Conservation (phyloP, 2,797 vertebrate genomes). For the Oryzias sinensis region DNA sequence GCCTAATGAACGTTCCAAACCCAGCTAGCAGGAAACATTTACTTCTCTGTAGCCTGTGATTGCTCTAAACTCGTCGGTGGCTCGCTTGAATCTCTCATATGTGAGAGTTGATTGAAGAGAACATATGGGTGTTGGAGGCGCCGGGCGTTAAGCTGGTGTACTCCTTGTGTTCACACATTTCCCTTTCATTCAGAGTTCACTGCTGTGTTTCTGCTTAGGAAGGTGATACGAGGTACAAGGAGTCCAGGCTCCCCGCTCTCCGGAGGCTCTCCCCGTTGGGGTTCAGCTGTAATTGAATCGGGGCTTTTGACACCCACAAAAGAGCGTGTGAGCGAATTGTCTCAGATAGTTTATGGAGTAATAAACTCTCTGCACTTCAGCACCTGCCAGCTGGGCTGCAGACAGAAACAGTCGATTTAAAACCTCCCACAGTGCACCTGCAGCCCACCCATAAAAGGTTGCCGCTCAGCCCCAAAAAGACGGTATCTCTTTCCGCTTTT, state of each 20-base stretch:
- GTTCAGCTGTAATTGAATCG: slow-evolving; percentile 60
- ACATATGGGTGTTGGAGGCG: slow-evolving; percentile 21
- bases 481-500: neutral
- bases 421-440: slow-evolving; percentile 62
- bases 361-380: slow-evolving; percentile 65
- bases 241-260: slow-evolving; percentile 38
- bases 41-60: slow-evolving; percentile 60
- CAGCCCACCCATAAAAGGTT: slow-evolving; percentile 53
- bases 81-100: slow-evolving; percentile 12
- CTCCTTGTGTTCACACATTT: slow-evolving; percentile 16
- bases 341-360: slow-evolving; percentile 68
- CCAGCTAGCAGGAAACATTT: slow-evolving; percentile 53
- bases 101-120: slow-evolving; percentile 40
- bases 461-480: slow-evolving; percentile 16
- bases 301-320: slow-evolving; percentile 50
- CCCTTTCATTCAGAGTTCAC: slow-evolving; percentile 29
- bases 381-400: slow-evolving; percentile 72
- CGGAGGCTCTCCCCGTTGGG: slow-evolving; percentile 34
- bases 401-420: slow-evolving; percentile 62
- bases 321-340: slow-evolving; percentile 61
- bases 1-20: slow-evolving; percentile 74
- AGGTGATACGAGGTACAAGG: slow-evolving; percentile 57
- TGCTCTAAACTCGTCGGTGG: slow-evolving; percentile 60
- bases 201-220: slow-evolving; percentile 29
- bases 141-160: slow-evolving; percentile 19